Conservation (phyloP, 1,140 invertebrate genomes). For the Batillaria attramentaria region DNA sequence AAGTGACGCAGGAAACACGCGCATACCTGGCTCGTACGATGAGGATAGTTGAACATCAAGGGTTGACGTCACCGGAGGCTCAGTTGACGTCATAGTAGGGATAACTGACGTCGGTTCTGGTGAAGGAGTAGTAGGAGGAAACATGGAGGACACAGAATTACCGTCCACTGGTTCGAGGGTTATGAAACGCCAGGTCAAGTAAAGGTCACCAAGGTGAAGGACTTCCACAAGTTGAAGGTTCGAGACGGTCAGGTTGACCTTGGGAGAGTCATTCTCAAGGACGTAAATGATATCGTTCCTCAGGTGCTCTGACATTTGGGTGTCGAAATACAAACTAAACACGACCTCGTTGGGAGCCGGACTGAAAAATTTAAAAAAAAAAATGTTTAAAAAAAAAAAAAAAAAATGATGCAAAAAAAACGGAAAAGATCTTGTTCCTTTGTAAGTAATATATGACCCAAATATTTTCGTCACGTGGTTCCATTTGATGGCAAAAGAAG, state of each 20-base stretch:
- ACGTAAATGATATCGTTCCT: conserved; percentile 9
- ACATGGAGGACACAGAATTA: too few species aligned
- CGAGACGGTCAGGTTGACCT: conserved; percentile 24
- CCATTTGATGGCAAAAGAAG: too few species aligned
- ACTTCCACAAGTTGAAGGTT: conserved; percentile 9
- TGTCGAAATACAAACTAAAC: conserved; percentile 19
- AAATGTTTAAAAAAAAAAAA: too few species aligned
- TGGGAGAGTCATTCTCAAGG: background rate
- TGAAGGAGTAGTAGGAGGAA: too few species aligned
- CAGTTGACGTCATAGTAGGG: background rate
- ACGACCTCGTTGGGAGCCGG: conserved; percentile 3
- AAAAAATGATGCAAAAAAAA: too few species aligned
- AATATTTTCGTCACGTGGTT: too few species aligned
- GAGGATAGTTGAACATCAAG: background rate
- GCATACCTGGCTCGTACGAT: too few species aligned
- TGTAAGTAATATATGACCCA: too few species aligned
- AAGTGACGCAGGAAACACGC: too few species aligned
- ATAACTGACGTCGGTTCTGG: too few species aligned
- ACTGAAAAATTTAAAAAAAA: background rate
- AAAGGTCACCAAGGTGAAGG: conserved; percentile 27
- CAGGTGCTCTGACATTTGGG: conserved; percentile 1
- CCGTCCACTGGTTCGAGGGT: background rate
- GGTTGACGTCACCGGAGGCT: background rate
- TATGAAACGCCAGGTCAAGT: conserved; percentile 9
- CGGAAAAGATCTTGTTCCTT: too few species aligned